Evolutionary conservation across 2,888 invertebrate species (phyloP), one percentile per base, ranked within the genome.

Genomic region (Ypsolopha sequella): DNA sequence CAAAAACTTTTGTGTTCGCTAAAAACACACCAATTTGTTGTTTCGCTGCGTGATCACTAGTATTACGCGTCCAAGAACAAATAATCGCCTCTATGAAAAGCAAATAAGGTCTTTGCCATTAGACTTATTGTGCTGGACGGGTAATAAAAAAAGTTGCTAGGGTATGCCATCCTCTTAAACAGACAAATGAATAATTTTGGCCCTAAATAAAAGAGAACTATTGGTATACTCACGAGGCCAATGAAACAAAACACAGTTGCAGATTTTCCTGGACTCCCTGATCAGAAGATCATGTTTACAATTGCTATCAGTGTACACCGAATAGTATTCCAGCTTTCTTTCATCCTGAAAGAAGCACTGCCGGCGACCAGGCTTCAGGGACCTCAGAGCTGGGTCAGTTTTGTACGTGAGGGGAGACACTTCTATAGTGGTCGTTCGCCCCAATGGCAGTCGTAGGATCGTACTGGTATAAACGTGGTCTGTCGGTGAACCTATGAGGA

Each of bases 201-300:
- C n/a, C n/a, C n/a, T n/a, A 24, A 24, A 24, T 24, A 24, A 33
- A 36, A 13, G 2, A 33, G 34, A 24, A 49, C 24, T 7, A 7
- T 33, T 11, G 14, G 14, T n/a, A n/a, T 52, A 70, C 80, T 71
- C 64, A 87, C 87, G 66, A 11, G 85, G 86, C 82, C 84, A 85
- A 55, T 81, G 77, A 58, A 63, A 86, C 35, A 74, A 66, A 6
- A 80, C 76, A 57, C 89, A 89, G 34, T 78, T 63, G 58, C 89
- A 89, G 52, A 66, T 62, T 14, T 68, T 65, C 55, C 75, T 73
- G 0, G 88, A 80, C 55, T 85, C 81, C 46, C 71, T 73, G 0
- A 88, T 77, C 59, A 88, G 67, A 52, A 88, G 70, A 54, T 89
- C 88, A 52, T 85, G 73, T 55, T 88, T 82, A 56, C 89, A 89